Conservation (phyloP, 2,797 vertebrate species). For the Alfaro cultratus region DNA sequence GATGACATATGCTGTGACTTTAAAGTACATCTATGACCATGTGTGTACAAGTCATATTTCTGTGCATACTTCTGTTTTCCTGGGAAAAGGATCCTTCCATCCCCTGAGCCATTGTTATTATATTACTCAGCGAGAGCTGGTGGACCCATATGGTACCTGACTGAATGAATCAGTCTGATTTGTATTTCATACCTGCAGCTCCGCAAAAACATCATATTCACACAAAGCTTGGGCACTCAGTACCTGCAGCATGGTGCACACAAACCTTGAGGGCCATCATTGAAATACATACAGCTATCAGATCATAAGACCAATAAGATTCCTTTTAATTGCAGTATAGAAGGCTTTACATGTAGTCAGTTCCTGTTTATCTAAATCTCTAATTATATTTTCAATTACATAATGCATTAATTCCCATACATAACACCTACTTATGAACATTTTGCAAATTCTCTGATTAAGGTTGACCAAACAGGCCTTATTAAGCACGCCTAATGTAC, state of each 20-base stretch:
- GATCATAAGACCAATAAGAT: neutral
- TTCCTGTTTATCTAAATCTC: neutral
- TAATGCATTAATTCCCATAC: neutral
- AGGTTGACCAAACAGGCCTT: neutral
- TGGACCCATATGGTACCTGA: constrained; percentile 7
- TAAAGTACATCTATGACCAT: neutral
- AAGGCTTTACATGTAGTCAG: neutral
- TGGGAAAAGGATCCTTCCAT: neutral
- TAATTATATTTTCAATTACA: neutral
- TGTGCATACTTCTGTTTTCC: constrained; percentile 3
- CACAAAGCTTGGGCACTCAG: neutral
- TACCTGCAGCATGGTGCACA: neutral
- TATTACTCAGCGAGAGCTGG: neutral
- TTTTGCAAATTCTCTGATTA: neutral
- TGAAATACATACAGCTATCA: neutral
- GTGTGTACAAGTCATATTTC: neutral
- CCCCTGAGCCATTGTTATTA: constrained; percentile 4
- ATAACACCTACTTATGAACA: neutral
- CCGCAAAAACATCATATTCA: neutral
- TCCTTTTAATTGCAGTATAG: neutral
- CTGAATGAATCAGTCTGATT: constrained; percentile 4
- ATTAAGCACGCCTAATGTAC: neutral
- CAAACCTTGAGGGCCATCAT: neutral
- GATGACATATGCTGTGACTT: constrained; percentile 9
- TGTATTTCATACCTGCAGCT: constrained; percentile 4